Conservation (phyloP, 2,888 invertebrate species). For the Tortricodes alternella region DNA sequence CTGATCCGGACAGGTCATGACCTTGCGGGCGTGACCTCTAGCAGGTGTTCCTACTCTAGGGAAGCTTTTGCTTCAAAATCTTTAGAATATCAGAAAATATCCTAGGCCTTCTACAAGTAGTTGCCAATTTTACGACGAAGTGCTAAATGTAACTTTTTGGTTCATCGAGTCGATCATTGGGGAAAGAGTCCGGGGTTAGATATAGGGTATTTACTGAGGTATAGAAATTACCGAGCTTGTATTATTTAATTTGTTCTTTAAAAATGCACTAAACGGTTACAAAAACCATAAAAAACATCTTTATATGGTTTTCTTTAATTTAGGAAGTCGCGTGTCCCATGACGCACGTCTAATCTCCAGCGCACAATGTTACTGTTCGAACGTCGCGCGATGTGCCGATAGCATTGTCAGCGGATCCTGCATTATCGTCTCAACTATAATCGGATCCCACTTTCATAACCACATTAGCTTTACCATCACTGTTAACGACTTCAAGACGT, state of each 20-base stretch:
- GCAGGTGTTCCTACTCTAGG: conserved; percentile 40
- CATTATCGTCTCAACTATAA: conserved; percentile 74
- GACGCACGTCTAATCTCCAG: conserved; percentile 36
- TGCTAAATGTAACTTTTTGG: too few relatives aligned
- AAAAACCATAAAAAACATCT: too few relatives aligned
- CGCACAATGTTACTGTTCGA: conserved; percentile 67
- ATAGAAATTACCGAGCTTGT: too few relatives aligned
- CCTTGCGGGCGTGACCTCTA: conserved; percentile 69
- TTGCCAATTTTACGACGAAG: too few relatives aligned
- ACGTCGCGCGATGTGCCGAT: conserved; percentile 64
- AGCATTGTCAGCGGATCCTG: conserved; percentile 69
- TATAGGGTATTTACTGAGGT: too few relatives aligned
- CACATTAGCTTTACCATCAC: conserved; percentile 33
- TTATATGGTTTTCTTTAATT: not conserved
- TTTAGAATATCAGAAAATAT: not conserved
- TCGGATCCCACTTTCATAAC: conserved; percentile 65
- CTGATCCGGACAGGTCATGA: conserved; percentile 62
- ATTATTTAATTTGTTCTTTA: too few relatives aligned
- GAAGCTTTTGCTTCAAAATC: not conserved
- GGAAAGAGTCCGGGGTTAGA: too few relatives aligned
- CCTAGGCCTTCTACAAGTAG: not conserved
- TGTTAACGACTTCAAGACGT: conserved; percentile 39
- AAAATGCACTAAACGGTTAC: too few relatives aligned
- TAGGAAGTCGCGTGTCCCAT: conserved; percentile 24
- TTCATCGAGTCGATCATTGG: too few relatives aligned